Conservation (phyloP, 2,113 vertebrate genomes). For the Ptyas mucosa region DNA sequence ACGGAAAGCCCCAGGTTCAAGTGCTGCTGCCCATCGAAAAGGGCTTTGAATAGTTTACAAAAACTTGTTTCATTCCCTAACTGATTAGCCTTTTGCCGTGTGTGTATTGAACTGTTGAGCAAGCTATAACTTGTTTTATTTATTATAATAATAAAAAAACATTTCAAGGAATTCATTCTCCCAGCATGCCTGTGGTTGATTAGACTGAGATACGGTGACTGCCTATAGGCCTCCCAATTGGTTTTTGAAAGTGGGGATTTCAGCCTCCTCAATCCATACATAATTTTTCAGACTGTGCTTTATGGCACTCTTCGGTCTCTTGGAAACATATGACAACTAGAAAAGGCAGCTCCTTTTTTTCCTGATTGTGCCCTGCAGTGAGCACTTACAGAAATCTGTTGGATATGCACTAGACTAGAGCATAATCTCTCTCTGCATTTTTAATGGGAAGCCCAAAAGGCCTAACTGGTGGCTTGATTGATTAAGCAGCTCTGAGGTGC, state of each 20-base stretch:
- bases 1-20: not conserved
- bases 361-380: not conserved
- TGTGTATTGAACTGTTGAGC: not conserved
- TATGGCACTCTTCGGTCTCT: not conserved
- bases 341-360: not conserved
- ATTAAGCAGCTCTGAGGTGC: not conserved
- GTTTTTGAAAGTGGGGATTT: not conserved
- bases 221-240: not conserved
- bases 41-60: not conserved
- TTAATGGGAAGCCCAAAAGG: not conserved
- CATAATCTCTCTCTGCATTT: not conserved
- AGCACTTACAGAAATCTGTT: not conserved
- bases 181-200: not conserved
- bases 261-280: not conserved
- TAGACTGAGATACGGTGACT: not conserved
- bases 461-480: not conserved
- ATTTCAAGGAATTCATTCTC: not conserved
- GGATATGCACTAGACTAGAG: not conserved
- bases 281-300: not conserved
- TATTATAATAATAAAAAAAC: not conserved
- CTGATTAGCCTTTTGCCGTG: not conserved
- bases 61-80: not conserved
- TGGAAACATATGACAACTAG: not conserved
- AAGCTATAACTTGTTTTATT: not conserved
- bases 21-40: not conserved